Percentiles rank a stretch among this genome's conserved stretches.
These are phyloP conservation scores for Sebastes baramenuke DNA, from an alignment of 2,797 vertebrate species.

Conservation along the genomic window DNA sequence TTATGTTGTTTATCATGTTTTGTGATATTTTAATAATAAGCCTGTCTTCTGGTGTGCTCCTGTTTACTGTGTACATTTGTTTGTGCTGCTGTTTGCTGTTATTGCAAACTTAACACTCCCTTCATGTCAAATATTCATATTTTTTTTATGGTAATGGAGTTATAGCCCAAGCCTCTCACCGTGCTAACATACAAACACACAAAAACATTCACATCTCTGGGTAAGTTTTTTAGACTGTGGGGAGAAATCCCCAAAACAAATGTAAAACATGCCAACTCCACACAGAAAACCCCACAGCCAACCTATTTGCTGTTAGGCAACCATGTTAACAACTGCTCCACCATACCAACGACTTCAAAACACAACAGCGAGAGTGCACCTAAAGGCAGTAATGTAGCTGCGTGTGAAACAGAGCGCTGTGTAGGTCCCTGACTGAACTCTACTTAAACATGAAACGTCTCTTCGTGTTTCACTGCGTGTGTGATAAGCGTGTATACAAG, in stretches of 20 bases:
- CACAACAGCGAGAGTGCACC: constrained; percentile 1
- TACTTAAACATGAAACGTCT: constrained; percentile 31
- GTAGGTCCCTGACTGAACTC: constrained; percentile 19
- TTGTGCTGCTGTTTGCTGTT: background rate
- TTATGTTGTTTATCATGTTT: background rate
- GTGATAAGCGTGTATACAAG: background rate
- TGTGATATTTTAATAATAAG: background rate
- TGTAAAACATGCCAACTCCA: background rate
- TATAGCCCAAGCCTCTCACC: background rate
- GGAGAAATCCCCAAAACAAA: background rate
- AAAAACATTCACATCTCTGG: background rate
- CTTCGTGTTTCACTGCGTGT: background rate
- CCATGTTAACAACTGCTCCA: constrained; percentile 2
- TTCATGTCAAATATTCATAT: background rate
- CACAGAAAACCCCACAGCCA: no score
- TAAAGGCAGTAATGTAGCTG: constrained; percentile 14
- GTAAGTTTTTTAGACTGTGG: background rate
- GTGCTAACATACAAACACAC: background rate
- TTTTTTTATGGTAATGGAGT: background rate
- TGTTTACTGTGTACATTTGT: background rate
- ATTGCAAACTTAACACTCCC: background rate
- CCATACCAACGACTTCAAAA: constrained; percentile 18
- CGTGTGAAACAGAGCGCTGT: constrained; percentile 18
- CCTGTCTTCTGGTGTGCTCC: background rate
- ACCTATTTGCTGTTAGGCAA: background rate